Conservation (phyloP, 2,888 invertebrate genomes). For the Hyposoter didymator region DNA sequence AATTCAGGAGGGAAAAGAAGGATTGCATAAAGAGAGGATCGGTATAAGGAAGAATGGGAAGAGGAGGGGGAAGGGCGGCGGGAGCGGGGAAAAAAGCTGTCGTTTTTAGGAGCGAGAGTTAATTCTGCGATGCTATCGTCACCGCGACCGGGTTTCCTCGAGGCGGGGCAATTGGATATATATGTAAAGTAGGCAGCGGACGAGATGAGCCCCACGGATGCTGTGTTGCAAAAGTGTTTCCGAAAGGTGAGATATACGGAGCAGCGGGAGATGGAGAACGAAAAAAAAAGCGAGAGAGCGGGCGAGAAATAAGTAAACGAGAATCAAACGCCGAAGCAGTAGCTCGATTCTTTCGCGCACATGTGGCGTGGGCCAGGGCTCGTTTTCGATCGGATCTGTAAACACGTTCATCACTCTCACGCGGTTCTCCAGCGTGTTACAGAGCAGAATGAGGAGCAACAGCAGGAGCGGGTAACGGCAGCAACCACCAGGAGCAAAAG, state of each 20-base stretch:
- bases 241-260: constrained; percentile 49
- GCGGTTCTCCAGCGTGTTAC: neutral
- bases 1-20: constrained; percentile 1
- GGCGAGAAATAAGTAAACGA: constrained; percentile 39
- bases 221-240: constrained; percentile 59
- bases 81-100: constrained; percentile 9
- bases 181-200: constrained; percentile 47
- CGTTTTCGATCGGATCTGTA: constrained; percentile 70
- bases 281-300: neutral
- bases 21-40: neutral
- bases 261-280: constrained; percentile 39
- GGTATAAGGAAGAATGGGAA: neutral
- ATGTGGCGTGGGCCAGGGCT: constrained; percentile 59
- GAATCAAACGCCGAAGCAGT: constrained; percentile 45
- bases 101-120: constrained; percentile 53
- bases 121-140: constrained; percentile 52
- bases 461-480: constrained; percentile 42
- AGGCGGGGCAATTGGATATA: constrained; percentile 55
- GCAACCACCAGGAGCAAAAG: constrained; percentile 58
- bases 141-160: constrained; percentile 47
- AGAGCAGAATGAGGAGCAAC: constrained; percentile 43
- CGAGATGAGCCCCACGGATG: constrained; percentile 61
- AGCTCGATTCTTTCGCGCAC: constrained; percentile 58
- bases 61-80: neutral
- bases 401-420: constrained; percentile 69